Conservation (phyloP, 2,888 invertebrate genomes). For the Herminia tarsipennalis region DNA sequence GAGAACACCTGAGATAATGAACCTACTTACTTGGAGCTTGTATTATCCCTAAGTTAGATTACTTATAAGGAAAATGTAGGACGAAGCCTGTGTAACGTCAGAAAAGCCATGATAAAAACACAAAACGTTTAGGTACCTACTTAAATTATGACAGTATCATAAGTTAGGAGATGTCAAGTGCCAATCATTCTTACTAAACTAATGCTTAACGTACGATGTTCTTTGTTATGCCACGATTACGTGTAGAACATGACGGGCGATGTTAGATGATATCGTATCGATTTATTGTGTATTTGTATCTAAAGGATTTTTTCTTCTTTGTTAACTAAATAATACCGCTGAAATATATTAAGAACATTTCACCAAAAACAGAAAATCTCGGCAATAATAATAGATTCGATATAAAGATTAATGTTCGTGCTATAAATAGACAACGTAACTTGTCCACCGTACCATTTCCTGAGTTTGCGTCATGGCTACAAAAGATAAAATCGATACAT, state of each 20-base stretch:
- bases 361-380: too few species aligned
- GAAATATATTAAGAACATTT: too few species aligned
- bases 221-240: conserved; percentile 25
- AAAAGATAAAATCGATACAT: conserved; percentile 24
- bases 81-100: too few species aligned
- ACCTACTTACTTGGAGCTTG: too few species aligned
- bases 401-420: conserved; percentile 7
- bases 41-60: too few species aligned
- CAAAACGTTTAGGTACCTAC: neutral
- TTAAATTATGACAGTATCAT: conserved; percentile 2
- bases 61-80: too few species aligned
- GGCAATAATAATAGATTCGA: conserved; percentile 1
- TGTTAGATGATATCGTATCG: conserved; percentile 13
- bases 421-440: conserved; percentile 17
- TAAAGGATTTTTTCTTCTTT: too few species aligned
- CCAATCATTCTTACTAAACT: conserved; percentile 29
- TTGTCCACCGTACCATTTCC: conserved; percentile 14
- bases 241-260: conserved; percentile 12
- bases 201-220: conserved; percentile 32
- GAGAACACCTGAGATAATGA: conserved; percentile 16
- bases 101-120: too few species aligned
- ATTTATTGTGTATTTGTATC: too few species aligned
- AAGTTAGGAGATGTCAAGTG: conserved; percentile 21
- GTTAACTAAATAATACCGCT: too few species aligned
- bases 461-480: conserved; percentile 19